Evolutionary conservation across 2,797 vertebrate species (phyloP).

Genomic region (Simalia tracyae): DNA sequence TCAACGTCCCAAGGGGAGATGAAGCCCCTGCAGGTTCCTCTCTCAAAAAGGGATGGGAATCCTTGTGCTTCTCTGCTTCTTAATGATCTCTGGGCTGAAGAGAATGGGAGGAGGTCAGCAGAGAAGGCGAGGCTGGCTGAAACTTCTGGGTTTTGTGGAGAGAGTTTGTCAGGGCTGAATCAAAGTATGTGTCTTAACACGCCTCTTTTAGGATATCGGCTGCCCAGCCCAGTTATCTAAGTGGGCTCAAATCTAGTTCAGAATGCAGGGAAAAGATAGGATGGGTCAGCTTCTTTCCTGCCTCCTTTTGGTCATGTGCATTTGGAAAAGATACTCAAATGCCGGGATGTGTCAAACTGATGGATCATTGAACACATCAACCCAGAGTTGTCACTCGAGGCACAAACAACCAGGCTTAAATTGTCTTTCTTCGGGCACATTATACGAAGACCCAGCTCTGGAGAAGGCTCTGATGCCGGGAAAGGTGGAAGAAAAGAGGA

Average conservation of each 20-base stretch:
- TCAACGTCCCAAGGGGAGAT: not conserved
- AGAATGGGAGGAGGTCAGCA: not conserved
- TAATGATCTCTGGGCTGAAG: not conserved
- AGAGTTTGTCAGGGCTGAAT: not conserved
- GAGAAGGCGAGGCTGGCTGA: not conserved
- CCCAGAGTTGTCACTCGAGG: too few species aligned
- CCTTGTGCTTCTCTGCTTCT: not conserved
- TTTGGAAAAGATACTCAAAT: not conserved
- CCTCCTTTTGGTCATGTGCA: not conserved
- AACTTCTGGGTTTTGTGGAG: not conserved
- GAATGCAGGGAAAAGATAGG: not conserved
- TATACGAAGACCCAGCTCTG: too few species aligned
- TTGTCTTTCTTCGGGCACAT: too few species aligned
- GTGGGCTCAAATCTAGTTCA: not conserved
- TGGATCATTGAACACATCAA: too few species aligned
- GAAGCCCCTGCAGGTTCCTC: not conserved
- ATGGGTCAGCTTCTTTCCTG: not conserved
- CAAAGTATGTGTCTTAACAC: not conserved
- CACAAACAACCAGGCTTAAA: too few species aligned
- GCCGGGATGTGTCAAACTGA: not conserved
- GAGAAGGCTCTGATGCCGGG: too few species aligned
- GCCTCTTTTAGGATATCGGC: not conserved
- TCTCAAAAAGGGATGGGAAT: not conserved
- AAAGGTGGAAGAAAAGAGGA: too few species aligned
- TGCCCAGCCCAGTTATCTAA: not conserved